These are phyloP conservation scores for Canis aureus DNA, from an alignment of 2,113 vertebrate species.

Conservation along the genomic window DNA sequence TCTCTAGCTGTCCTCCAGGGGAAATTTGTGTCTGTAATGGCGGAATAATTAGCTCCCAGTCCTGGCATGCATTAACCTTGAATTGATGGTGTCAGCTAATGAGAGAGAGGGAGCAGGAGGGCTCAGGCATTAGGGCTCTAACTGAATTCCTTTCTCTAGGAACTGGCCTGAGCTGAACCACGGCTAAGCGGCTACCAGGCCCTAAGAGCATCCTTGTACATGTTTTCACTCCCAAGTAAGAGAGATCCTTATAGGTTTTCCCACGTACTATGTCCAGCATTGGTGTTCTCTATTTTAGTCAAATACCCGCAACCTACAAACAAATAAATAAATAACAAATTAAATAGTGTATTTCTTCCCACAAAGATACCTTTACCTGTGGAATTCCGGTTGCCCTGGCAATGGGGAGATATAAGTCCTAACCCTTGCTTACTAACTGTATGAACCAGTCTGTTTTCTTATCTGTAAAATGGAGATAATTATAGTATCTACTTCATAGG, in stretches of 20 bases:
- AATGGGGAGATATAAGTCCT: background rate
- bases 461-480: background rate
- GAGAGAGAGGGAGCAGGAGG: background rate
- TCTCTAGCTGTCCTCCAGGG: conserved; percentile 51
- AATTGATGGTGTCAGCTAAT: conserved; percentile 70
- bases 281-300: background rate
- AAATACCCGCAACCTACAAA: background rate
- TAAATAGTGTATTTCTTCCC: background rate
- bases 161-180: background rate
- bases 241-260: background rate
- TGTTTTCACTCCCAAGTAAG: background rate
- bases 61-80: conserved; percentile 59
- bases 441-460: background rate
- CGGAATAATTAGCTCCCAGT: conserved; percentile 56
- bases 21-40: conserved; percentile 56
- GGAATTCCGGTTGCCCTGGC: background rate
- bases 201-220: background rate
- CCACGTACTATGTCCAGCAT: background rate
- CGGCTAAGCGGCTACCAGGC: rapidly evolving
- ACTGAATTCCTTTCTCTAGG: background rate
- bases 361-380: background rate
- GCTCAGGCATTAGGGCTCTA: background rate
- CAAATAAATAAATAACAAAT: background rate
- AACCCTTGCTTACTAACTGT: background rate
- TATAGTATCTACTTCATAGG: background rate